Conservation (phyloP, 2,888 invertebrate species). For the Ischnura elegans region DNA sequence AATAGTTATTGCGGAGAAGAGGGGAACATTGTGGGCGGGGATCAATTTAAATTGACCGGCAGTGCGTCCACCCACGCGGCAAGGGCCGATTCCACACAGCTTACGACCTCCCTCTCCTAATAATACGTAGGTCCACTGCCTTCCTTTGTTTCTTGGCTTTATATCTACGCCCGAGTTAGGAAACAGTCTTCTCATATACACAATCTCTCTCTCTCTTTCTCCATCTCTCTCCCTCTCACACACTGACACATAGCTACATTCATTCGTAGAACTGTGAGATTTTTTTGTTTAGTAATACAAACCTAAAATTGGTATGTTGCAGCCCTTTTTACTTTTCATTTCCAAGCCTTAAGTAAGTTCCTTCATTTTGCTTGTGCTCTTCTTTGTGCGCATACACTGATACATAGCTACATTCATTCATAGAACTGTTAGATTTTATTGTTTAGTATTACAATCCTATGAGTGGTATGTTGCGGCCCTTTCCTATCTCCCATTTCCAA, state of each 20-base stretch:
- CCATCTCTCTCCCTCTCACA: neutral
- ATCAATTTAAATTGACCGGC: conserved; percentile 61
- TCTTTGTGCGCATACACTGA: neutral
- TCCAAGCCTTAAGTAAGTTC: too few relatives aligned
- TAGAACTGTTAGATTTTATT: too few relatives aligned
- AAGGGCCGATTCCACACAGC: neutral
- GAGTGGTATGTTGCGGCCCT: too few relatives aligned
- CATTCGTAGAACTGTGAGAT: too few relatives aligned
- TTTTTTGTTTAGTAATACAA: too few relatives aligned
- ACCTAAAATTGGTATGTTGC: too few relatives aligned
- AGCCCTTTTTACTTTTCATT: too few relatives aligned
- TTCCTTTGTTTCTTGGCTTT: conserved; percentile 5
- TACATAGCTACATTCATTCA: too few relatives aligned
- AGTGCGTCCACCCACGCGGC: neutral
- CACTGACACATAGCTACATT: neutral
- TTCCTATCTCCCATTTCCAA: too few relatives aligned
- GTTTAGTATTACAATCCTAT: too few relatives aligned
- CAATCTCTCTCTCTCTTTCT: neutral
- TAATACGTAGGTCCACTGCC: neutral
- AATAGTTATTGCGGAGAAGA: neutral
- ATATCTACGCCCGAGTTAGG: conserved; percentile 29
- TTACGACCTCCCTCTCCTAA: neutral
- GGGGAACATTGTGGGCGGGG: neutral
- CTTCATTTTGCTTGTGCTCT: too few relatives aligned
- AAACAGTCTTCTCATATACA: neutral